Evolutionary conservation across 2,113 vertebrate genomes (phyloP), one percentile per base, ranked within the genome.

Genomic region (Campylomormyrus numenius): DNA sequence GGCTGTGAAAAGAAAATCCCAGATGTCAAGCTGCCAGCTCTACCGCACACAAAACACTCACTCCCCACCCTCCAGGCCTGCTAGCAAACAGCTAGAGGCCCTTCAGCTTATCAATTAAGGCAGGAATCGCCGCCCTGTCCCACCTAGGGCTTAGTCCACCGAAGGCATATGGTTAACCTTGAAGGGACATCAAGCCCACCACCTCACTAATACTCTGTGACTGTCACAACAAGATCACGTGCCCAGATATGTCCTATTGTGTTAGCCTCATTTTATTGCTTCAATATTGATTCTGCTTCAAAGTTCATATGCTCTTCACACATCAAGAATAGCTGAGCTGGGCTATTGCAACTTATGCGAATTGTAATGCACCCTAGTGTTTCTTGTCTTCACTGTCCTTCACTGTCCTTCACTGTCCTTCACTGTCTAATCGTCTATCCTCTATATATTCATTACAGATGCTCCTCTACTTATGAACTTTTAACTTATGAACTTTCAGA

Each of bases 1-100:
- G n/a, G 88, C 90, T 91, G 90, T 11, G 62, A 91, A n/a, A 85
- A 50, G 52, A 74, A 24, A 66, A 15, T 6, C 35, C 31, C 31
- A 31, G 27, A 3, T 35, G 3, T 52, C 13, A 87, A 31, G 50
- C 50, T 87, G 5, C 6, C 27, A 53, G 48, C 21, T 11, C 5
- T 1, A 15, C 5, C 42, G 1, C 6, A 45, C 35, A 83, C 17
- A 86, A 13, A 27, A 86, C 21, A 49, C 24, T 49, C 21, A 80
- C 13, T 39, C 8, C 42, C 21, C 21, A 27, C n/a, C 66, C 31
- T 13, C 66, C 66, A 74, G 31, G 11, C 31, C 4, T n/a, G 24
- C 10, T 42, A 39, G 11, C 74, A 7, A 80, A 83, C 15, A 21
- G n/a, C 31, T 39, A 39, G 31, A 77, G 5, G 31, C 70, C 1